phyloP scores from a whole-genome alignment of 2,797 vertebrate species.

The Acanthis flammea region DNA sequence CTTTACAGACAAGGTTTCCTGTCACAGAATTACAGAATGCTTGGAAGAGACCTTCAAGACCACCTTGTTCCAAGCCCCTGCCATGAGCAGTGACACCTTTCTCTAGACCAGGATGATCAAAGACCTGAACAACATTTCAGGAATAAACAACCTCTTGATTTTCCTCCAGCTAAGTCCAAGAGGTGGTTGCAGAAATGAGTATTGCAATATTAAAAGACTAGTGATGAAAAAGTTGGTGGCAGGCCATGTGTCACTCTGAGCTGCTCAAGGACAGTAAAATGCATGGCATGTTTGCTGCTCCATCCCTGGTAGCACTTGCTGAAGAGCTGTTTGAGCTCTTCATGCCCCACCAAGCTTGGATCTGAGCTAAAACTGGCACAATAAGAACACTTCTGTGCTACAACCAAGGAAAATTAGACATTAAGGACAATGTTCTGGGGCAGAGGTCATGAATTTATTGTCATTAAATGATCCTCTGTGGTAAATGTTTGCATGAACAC shows the following conservation, averaged over 20 bases:
- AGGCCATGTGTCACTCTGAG: background rate
- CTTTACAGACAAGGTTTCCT: background rate
- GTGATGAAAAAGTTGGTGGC: rapidly evolving
- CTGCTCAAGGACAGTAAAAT: background rate
- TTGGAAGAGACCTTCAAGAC: background rate
- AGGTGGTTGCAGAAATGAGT: background rate
- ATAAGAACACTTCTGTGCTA: background rate
- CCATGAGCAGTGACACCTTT: background rate
- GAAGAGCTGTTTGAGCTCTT: background rate
- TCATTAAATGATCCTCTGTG: background rate
- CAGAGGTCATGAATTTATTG: rapidly evolving
- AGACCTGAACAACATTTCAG: background rate
- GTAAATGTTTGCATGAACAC: background rate
- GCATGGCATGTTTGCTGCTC: rapidly evolving
- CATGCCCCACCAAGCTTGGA: background rate
- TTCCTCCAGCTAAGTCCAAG: background rate
- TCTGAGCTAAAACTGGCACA: rapidly evolving
- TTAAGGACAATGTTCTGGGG: rapidly evolving
- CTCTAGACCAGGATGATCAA: background rate
- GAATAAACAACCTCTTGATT: background rate
- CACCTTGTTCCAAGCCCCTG: background rate
- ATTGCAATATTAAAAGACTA: background rate
- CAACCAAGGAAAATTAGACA: background rate
- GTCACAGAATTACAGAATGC: background rate
- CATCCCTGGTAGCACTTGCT: background rate